A percentile compares a stretch with the other conserved stretches of the same genome.
phyloP scores from a whole-genome alignment of 1,140 invertebrate genomes.

The Phthorimaea operculella region DNA sequence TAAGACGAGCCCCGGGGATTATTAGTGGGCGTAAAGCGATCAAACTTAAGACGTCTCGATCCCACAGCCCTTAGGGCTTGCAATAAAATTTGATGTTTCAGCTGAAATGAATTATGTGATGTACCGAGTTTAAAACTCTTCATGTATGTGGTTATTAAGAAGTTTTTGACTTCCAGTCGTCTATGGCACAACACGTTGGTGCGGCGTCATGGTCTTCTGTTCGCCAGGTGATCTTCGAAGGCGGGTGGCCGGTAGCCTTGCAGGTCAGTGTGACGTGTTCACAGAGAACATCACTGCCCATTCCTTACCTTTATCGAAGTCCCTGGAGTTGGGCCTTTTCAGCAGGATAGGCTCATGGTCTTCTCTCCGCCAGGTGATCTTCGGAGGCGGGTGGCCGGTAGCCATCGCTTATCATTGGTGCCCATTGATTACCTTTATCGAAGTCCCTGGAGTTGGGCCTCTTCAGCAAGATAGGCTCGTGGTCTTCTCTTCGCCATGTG shows the following conservation, averaged over 20 bases:
- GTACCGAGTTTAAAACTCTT: too few relatives aligned
- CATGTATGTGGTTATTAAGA: too few relatives aligned
- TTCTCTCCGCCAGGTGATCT: conserved; percentile 77
- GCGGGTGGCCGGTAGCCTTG: conserved; percentile 77
- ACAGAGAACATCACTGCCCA: neutral
- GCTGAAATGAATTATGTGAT: too few relatives aligned
- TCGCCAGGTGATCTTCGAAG: conserved; percentile 76
- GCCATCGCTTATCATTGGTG: conserved; percentile 59
- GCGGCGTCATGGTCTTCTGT: conserved; percentile 78
- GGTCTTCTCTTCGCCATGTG: conserved; percentile 77
- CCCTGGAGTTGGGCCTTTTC: conserved; percentile 71
- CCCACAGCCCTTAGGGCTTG: too few relatives aligned
- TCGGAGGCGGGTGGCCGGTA: conserved; percentile 76
- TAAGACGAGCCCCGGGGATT: too few relatives aligned
- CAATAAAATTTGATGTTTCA: too few relatives aligned
- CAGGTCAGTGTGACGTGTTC: conserved; percentile 72
- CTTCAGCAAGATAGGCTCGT: conserved; percentile 75
- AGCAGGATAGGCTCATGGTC: conserved; percentile 77
- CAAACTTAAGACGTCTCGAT: too few relatives aligned
- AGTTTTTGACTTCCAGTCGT: too few relatives aligned
- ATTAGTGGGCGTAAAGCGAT: too few relatives aligned
- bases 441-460: conserved; percentile 71
- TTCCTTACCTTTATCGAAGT: conserved; percentile 71
- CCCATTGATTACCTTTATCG: conserved; percentile 70
- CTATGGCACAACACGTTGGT: too few relatives aligned